Conservation (phyloP, 2,797 vertebrate genomes). For the Lates japonicus region DNA sequence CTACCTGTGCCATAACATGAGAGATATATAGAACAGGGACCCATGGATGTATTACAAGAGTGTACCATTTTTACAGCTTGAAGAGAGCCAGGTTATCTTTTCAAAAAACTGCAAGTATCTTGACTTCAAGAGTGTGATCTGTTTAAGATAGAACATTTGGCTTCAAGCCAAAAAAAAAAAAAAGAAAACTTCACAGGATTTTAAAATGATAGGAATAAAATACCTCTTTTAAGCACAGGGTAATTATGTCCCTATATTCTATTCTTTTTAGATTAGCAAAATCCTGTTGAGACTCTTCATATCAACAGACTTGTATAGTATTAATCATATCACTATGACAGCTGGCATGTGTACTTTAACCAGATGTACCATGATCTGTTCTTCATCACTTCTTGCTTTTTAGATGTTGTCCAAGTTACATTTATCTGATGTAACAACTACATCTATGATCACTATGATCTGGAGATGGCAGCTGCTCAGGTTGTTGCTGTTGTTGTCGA, state of each 20-base stretch:
- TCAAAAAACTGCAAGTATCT: background rate
- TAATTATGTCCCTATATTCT: background rate
- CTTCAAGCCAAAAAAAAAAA: slow-evolving; percentile 30
- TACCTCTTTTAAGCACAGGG: slow-evolving; percentile 9
- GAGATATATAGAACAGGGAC: background rate
- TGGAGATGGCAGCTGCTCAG: slow-evolving; percentile 13
- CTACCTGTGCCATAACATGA: background rate
- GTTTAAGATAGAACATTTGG: slow-evolving; percentile 34
- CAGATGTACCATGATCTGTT: slow-evolving; percentile 8
- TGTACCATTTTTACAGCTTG: background rate
- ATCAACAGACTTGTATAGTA: slow-evolving; percentile 20
- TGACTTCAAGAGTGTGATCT: slow-evolving; percentile 33
- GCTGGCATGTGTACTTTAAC: slow-evolving; percentile 33
- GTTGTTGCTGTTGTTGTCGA: background rate
- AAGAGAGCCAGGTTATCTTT: slow-evolving; percentile 23
- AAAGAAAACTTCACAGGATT: slow-evolving; percentile 37
- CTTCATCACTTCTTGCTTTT: slow-evolving; percentile 32
- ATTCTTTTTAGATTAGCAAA: slow-evolving; percentile 7
- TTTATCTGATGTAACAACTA: slow-evolving; percentile 18
- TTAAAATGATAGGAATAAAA: slow-evolving; percentile 34
- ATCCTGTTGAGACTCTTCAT: slow-evolving; percentile 20
- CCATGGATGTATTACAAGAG: background rate
- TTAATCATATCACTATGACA: slow-evolving; percentile 42
- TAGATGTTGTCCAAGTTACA: slow-evolving; percentile 27
- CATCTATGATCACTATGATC: slow-evolving; percentile 1